Evolutionary conservation across 2,797 vertebrate genomes (phyloP).

Genomic region (Pseudotriccus pelzelni): DNA sequence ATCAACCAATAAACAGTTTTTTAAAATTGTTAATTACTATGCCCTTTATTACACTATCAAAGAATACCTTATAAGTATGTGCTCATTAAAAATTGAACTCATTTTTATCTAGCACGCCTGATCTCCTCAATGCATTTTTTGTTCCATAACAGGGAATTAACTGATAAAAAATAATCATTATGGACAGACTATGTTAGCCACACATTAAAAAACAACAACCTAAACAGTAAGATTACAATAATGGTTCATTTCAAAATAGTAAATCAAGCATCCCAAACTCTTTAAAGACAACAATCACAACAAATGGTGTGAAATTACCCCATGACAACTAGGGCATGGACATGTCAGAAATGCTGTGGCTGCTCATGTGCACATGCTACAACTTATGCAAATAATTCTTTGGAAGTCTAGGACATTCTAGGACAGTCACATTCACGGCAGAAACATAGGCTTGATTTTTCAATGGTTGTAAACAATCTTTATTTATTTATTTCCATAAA

Average conservation of each 20-base stretch:
- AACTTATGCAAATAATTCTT: not conserved
- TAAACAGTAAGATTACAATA: not conserved
- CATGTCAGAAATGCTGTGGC: not conserved
- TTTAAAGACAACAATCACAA: not conserved
- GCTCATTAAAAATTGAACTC: not conserved
- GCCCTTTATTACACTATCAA: not conserved
- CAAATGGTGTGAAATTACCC: not conserved
- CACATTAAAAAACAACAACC: not conserved
- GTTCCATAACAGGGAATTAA: not conserved
- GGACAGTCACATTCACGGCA: not conserved
- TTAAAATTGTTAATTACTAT: not conserved
- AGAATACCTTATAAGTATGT: not conserved
- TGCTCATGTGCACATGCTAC: not conserved
- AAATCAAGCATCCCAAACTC: not conserved
- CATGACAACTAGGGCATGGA: not conserved
- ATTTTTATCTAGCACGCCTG: not conserved
- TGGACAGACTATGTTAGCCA: not conserved
- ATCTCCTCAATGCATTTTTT: not conserved
- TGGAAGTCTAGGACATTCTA: not conserved
- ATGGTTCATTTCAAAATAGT: not conserved
- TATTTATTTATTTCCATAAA: not conserved
- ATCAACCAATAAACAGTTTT: not conserved
- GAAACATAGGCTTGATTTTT: not conserved
- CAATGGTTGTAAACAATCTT: not conserved
- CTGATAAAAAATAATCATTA: not conserved